Evolutionary conservation across 2,113 vertebrate genomes (phyloP), one percentile per base, ranked within the genome.

Genomic region (Labeo rohita): DNA sequence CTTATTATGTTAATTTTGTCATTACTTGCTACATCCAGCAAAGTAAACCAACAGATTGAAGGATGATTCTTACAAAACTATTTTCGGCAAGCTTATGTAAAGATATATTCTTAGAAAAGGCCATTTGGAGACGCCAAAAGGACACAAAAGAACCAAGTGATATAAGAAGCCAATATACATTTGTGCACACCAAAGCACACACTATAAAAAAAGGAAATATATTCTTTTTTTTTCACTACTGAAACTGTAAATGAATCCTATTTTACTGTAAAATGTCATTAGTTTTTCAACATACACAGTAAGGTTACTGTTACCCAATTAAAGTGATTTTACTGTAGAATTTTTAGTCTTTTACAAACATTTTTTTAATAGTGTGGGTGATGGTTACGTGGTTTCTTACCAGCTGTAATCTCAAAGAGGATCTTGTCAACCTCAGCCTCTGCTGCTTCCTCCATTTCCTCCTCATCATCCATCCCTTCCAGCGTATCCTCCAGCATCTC

Each of bases 401-500:
- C 98, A 89, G 98, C 98, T 93, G 98, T 99, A 83, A 99, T 97
- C 87, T 99, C 98, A 93, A 97, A 99, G 16, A 99, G 96, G 91
- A 99, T 99, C 92, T 94, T 98, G 87, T 99, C 98, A 0, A 99
- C 96, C 90, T 99, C 98, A 59, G 95, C 96, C 91, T 99, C 97
- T 0, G 97, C 98, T 89, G 92, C 97, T 90, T 99, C 98, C 87
- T 99, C 98, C 98, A 99, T 98, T 63, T 99, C 98, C 45, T 99
- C 98, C 89, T 96, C 96, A 84, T 99, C 98, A 2, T 99, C 98
- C 97, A 99, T 95, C 89, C 96, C 93, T 91, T 98, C 98, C 91
- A 99, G 96, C 0, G 97, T 98, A 85, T 99, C 98, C 88, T 99
- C 98, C 84, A 99, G 82, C 97, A 99, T 99, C 80, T 99, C 98